Base-by-base conservation (phyloP, 2,888 invertebrate genomes). In the Tetragonula carbonaria region DNA sequence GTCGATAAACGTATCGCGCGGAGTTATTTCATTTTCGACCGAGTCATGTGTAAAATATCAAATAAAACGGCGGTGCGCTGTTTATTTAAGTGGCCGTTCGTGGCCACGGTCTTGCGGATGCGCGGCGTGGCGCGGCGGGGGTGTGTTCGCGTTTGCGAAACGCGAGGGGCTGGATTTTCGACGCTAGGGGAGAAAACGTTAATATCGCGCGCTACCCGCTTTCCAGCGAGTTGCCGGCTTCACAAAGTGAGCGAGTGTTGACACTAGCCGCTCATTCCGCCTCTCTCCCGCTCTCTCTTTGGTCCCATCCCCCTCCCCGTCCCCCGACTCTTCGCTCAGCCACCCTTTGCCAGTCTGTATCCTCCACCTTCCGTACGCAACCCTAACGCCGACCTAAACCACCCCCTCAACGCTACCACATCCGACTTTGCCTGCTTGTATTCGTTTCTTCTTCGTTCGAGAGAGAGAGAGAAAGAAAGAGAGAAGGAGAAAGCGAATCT, bases 191-290 rank as follows among this genome's bases (percentile, higher is more conserved):
- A 88, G 91, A 92, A 91, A 93, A 93, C 92, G 93, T 93, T 93
- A 93, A 93, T 93, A 93, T 93, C 92, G 92, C 92, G 92, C 92
- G 91, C 90, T 89, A 91, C 89, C 90, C 91, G 90, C 91, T 92
- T 92, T 91, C 91, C 67, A 88, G 90, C 92, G 92, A 92, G 93
- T 92, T 91, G 91, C 91, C 89, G 91, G 91, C 92, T 91, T 92
- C 93, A 93, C 93, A 94, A 94, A 94, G 93, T 93, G 93, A 93
- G 92, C 93, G 93, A 93, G 91, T 93, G 93, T 94, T 94, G 94
- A 94, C 93, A 93, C 92, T 93, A 87, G 91, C 92, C 93, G 90
- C 91, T 92, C 92, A 88, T 92, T 93, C 91, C 91, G 83, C 82
- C 76, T 38, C 45, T 45, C 38, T 45, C 84, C 50, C 80, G 86